A percentile compares a stretch with the other conserved stretches of the same genome.
Conservation (phyloP, 2,888 invertebrate genomes). For the Rhagonycha lutea region DNA sequence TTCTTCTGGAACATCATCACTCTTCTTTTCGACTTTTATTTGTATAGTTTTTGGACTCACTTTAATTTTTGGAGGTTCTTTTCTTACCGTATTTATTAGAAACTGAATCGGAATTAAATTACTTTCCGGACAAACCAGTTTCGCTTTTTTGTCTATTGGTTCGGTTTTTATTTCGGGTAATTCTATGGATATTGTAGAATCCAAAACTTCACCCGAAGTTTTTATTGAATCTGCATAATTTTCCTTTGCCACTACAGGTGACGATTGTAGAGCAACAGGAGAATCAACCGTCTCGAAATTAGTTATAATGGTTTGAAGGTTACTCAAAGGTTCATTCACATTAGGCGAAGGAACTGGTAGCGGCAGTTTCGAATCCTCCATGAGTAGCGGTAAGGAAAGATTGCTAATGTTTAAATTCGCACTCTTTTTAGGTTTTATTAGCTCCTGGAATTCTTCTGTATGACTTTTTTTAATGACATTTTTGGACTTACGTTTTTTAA, state of each 20-base stretch:
- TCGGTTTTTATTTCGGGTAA: background rate
- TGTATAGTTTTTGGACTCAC: background rate
- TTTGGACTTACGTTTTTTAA: background rate
- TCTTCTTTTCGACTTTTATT: background rate
- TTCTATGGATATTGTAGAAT: background rate
- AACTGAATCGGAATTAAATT: slow-evolving; percentile 35
- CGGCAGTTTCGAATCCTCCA: slow-evolving; percentile 12
- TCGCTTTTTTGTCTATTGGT: background rate
- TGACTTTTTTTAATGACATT: background rate
- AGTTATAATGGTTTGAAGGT: background rate
- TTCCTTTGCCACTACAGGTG: background rate
- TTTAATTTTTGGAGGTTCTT: background rate
- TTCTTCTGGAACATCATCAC: background rate
- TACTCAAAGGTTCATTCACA: slow-evolving; percentile 8
- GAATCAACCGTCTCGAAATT: background rate
- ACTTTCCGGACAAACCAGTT: background rate
- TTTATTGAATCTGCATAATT: background rate
- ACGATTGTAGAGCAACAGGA: background rate
- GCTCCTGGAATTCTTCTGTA: background rate
- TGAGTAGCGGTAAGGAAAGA: background rate
- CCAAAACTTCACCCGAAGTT: background rate
- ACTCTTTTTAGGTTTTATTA: background rate
- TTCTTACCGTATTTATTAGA: slow-evolving; percentile 22
- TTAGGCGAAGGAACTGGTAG: slow-evolving; percentile 37
- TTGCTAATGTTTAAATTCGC: slow-evolving; percentile 13